Conservation (phyloP, 1,140 invertebrate genomes). For the Dendrolimus kikuchii region DNA sequence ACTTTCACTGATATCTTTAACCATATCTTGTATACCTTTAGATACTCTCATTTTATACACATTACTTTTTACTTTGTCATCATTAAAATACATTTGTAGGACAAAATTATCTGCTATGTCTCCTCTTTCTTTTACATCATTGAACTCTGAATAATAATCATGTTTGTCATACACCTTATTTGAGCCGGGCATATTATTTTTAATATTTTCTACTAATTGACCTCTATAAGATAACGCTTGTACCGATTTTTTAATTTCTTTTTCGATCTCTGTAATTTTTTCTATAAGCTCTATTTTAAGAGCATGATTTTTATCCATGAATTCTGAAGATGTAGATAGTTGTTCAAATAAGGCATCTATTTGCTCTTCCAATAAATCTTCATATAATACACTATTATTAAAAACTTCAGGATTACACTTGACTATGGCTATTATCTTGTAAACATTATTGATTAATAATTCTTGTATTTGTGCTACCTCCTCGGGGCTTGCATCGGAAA, state of each 20-base stretch:
- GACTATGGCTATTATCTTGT: slow-evolving; percentile 35
- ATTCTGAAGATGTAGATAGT: slow-evolving; percentile 31
- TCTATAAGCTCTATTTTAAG: slow-evolving; percentile 40
- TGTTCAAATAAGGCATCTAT: slow-evolving; percentile 33
- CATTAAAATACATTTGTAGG: slow-evolving; percentile 26
- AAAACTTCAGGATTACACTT: slow-evolving; percentile 32
- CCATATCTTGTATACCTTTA: slow-evolving; percentile 23
- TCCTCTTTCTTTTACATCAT: slow-evolving; percentile 36
- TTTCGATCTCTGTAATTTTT: slow-evolving; percentile 28
- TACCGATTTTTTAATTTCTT: slow-evolving; percentile 16
- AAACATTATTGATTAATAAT: slow-evolving; percentile 36
- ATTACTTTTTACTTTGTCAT: slow-evolving; percentile 27
- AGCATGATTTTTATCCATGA: slow-evolving; percentile 24
- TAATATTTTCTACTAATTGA: slow-evolving; percentile 28
- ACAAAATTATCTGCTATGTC: slow-evolving; percentile 39
- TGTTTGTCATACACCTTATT: slow-evolving; percentile 5
- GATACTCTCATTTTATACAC: slow-evolving; percentile 36
- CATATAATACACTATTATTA: slow-evolving; percentile 33
- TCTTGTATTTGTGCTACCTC: slow-evolving; percentile 25
- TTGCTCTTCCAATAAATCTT: slow-evolving; percentile 45
- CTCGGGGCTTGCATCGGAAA: slow-evolving; percentile 16
- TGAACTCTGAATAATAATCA: slow-evolving; percentile 17
- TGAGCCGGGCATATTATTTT: slow-evolving; percentile 18
- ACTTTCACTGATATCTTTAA: slow-evolving; percentile 26
- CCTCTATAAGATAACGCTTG: slow-evolving; percentile 27